These are phyloP conservation scores for Hyperopisus bebe DNA, from an alignment of 2,113 vertebrate genomes.

Conservation along the genomic window DNA sequence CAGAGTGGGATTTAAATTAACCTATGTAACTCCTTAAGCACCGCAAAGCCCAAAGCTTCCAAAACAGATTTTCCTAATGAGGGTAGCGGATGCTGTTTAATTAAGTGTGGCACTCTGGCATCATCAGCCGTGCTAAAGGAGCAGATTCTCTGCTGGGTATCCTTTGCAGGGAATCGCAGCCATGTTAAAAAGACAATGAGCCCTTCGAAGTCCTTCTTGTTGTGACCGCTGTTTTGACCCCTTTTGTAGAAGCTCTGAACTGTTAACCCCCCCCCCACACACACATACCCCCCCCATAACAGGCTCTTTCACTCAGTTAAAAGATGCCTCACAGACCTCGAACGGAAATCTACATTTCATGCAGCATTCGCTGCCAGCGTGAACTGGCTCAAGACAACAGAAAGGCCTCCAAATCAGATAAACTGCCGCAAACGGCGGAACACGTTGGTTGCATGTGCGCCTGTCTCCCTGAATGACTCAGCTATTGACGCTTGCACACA, in stretches of 20 bases:
- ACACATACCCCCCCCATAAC: background rate
- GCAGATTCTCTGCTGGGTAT: background rate
- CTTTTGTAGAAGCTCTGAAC: background rate
- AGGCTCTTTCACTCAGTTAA: background rate
- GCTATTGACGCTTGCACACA: background rate
- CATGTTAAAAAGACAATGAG: background rate
- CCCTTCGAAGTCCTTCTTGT: background rate
- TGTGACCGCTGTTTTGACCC: background rate
- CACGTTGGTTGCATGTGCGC: background rate
- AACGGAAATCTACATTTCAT: background rate
- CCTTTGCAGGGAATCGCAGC: background rate
- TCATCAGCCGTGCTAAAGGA: background rate
- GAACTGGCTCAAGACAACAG: background rate
- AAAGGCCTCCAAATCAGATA: background rate
- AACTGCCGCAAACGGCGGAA: background rate
- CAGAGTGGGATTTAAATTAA: slow-evolving; percentile 56
- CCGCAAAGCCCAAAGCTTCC: slow-evolving; percentile 34
- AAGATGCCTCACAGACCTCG: background rate
- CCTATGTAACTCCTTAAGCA: slow-evolving; percentile 46
- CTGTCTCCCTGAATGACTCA: background rate
- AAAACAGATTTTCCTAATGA: slow-evolving; percentile 52
- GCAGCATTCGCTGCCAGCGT: background rate
- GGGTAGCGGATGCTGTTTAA: slow-evolving; percentile 14
- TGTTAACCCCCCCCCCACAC: no score
- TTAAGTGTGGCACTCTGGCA: background rate